Percentiles rank a stretch among this genome's conserved stretches.
phyloP scores from a whole-genome alignment of 2,797 vertebrate genomes.

The Pachyuromys duprasi region DNA sequence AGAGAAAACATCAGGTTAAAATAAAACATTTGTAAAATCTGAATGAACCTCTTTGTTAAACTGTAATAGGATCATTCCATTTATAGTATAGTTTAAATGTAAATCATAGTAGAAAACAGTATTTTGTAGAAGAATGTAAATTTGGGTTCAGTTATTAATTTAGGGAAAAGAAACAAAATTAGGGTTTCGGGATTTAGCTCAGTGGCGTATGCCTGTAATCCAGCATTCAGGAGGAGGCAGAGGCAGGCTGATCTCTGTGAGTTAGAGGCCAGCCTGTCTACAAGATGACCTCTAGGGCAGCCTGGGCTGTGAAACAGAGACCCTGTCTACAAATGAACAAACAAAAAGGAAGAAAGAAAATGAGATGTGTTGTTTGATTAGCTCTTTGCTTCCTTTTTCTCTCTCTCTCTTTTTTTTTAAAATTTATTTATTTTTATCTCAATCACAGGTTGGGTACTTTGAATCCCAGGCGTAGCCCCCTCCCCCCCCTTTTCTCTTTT shows the following conservation, averaged over 20 bases:
- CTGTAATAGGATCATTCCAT: constrained; percentile 29
- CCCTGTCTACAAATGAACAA: not conserved
- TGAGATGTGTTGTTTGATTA: not conserved
- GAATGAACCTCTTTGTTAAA: constrained; percentile 32
- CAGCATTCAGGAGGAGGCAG: not conserved
- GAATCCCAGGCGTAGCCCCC: no score
- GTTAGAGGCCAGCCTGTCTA: not conserved
- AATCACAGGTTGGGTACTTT: no score
- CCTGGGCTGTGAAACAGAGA: not conserved
- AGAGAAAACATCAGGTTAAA: constrained; percentile 19
- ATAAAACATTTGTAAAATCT: constrained; percentile 35
- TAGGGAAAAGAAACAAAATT: constrained; percentile 31
- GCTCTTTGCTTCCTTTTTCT: not conserved
- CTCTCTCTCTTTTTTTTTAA: no score
- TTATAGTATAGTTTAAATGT: constrained; percentile 52
- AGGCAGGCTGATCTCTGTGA: not conserved
- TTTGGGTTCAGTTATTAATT: not conserved
- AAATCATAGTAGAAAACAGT: constrained; percentile 1
- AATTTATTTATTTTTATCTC: no score
- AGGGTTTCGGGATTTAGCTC: not conserved
- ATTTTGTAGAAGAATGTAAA: constrained; percentile 19
- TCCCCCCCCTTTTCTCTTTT: no score
- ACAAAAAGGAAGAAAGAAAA: not conserved
- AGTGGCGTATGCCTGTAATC: not conserved
- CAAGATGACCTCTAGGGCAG: not conserved